Evolutionary conservation across 2,797 vertebrate genomes (phyloP), one percentile per base, ranked within the genome.

Genomic region (Poecilia velifera): DNA sequence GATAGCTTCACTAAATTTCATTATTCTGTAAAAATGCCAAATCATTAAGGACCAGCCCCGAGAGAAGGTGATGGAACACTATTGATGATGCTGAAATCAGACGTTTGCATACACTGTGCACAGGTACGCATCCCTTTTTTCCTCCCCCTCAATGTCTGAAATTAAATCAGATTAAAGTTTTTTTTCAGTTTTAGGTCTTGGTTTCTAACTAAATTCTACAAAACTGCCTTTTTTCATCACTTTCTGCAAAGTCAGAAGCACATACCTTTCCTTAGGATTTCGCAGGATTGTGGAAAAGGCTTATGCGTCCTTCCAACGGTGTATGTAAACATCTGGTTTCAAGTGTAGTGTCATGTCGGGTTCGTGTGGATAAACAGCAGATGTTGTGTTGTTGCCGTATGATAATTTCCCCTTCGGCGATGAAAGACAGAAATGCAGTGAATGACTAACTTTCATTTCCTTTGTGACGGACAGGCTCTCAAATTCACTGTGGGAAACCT

Each of bases 401-500:
- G 10, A 86, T 18, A 73, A 66, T 72, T 87, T 91, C 84, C 87
- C 82, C 3, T 93, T 92, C 75, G 87, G 82, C 77, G 82, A 85
- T 86, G 71, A 75, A 88, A 74, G 88, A 85, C 76, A 89, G 62
- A 81, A 80, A 79, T 72, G 84, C 77, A 1, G 12, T 75, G 84
- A 88, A 86, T 86, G 87, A 92, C 86, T 91, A 94, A 91, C 74
- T 84, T 93, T 93, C 62, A 91, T 91, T 84, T 87, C 68, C 79
- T 84, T 8, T 4, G 83, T 86, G 85, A 88, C 80, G 80, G 78
- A 92, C 80, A 45, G 72, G 79, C 66, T 68, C 47, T 92, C 85
- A 77, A 83, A 72, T 84, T 81, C n/a, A 74, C 82, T 87, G 79
- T 87, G 83, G 77, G 88, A 90, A 90, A 83, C 83, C 76, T 83